phyloP scores from a whole-genome alignment of 2,113 vertebrate genomes.

The Tenrec ecaudatus region DNA sequence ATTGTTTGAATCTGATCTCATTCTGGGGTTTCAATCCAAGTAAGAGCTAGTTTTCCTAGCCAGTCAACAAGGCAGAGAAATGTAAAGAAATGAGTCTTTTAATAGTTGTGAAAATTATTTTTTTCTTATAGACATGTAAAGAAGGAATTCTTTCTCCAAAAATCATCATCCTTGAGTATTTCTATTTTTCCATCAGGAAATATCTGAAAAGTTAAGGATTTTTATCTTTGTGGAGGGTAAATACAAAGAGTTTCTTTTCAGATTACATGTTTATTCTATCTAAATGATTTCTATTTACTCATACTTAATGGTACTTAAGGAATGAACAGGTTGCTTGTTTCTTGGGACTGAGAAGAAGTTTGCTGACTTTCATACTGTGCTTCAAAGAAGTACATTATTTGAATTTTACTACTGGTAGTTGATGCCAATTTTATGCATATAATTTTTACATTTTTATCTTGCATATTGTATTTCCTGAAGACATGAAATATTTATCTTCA shows the following conservation, averaged over 20 bases:
- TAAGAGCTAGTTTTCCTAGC: not conserved
- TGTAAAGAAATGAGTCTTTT: not conserved
- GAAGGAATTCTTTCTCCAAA: not conserved
- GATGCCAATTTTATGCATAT: not conserved
- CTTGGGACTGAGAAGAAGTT: not conserved
- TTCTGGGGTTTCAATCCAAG: not conserved
- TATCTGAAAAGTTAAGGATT: slow-evolving; percentile 2
- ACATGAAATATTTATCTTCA: not conserved
- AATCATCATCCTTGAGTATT: not conserved
- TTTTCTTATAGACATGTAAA: slow-evolving; percentile 8
- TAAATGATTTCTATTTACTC: not conserved
- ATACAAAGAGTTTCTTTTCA: not conserved
- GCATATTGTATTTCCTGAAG: not conserved
- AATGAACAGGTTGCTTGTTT: slow-evolving; percentile 35
- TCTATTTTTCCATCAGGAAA: slow-evolving; percentile 10
- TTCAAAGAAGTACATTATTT: not conserved
- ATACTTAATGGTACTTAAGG: not conserved
- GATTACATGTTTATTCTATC: not conserved
- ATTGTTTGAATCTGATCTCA: not conserved
- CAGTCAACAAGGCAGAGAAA: not conserved
- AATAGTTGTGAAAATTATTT: not conserved
- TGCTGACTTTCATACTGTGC: not conserved
- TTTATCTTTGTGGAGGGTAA: slow-evolving; percentile 13
- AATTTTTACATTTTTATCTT: not conserved
- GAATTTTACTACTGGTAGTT: not conserved